Evolutionary conservation across 2,797 vertebrate species (phyloP), one percentile per base, ranked within the genome.

Genomic region (Brachyrhaphis roseni): DNA sequence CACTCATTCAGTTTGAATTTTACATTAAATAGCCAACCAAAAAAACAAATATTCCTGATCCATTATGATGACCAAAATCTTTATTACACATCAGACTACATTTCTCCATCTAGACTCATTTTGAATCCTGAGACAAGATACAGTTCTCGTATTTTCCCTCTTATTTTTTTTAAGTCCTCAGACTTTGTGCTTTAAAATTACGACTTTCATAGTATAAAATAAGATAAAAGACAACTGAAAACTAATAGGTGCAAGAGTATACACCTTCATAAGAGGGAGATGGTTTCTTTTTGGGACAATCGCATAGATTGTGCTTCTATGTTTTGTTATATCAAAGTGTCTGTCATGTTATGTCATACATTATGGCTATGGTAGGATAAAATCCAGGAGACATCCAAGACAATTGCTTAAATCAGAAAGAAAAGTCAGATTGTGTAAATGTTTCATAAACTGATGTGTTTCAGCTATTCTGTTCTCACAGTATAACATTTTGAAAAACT

Each of bases 91-190:
- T 82, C 82, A 78, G 88, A 89, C 88, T 84, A 84, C 79, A 53
- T 92, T 86, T 95, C 96, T 94, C 95, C 95, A 94, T 96, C 95
- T 96, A 96, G 96, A 97, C 97, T 97, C 95, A 94, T 96, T 97
- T 96, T 96, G 97, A 97, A 97, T 98, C 97, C 97, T 98, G 98
- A 99, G 97, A 97, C 97, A 96, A 97, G 95, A 97, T 96, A 95
- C 96, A 95, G 96, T 95, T 96, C 96, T 95, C 96, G 97, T 95
- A 95, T 96, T 92, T 83, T 80, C 90, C 91, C 93, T 96, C 96
- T 94, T 93, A 96, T 96, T 95, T 94, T 93, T 96, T 85, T 90
- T 91, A 93, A 93, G 92, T 94, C 93, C 90, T 94, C 90, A 89
- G 91, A 93, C 96, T 97, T 96, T 96, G 96, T 96, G 96, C 96